Conservation (phyloP, 1,140 invertebrate species). For the Drosophila serrata region DNA sequence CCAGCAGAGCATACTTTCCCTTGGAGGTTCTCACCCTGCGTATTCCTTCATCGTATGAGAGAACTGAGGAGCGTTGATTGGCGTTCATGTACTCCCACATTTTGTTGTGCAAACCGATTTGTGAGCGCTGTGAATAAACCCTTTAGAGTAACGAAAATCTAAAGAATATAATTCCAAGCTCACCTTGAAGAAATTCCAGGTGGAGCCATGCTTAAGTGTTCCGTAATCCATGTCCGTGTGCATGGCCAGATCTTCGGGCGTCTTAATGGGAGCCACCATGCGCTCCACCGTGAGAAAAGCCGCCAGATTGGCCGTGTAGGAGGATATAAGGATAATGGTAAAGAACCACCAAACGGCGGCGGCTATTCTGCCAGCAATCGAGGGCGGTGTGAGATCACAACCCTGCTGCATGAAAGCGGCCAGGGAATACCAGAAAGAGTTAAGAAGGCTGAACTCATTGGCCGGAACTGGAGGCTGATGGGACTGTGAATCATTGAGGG, state of each 20-base stretch:
- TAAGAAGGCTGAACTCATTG: conserved; percentile 98
- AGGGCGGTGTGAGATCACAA: conserved; percentile 98
- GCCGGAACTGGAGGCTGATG: conserved; percentile 21
- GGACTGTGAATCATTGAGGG: conserved; percentile 31
- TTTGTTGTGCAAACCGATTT: conserved; percentile 94
- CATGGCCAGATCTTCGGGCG: conserved; percentile 96
- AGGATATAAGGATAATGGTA: conserved; percentile 98
- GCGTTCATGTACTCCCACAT: conserved; percentile 99
- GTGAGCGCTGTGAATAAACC: conserved; percentile 90
- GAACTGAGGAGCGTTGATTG: conserved; percentile 92
- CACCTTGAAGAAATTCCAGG: conserved; percentile 97
- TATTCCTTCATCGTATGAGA: conserved; percentile 94
- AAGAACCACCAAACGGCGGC: conserved; percentile 99
- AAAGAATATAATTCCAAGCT: not conserved
- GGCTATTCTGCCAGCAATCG: conserved; percentile 93
- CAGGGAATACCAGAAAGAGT: conserved; percentile 98
- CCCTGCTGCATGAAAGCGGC: conserved; percentile 99
- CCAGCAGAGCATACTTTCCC: conserved; percentile 96
- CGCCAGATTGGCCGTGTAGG: conserved; percentile 98
- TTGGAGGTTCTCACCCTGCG: conserved; percentile 92
- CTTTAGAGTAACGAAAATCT: conserved; percentile 52
- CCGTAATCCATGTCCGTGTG: conserved; percentile 98
- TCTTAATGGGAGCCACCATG: conserved; percentile 97
- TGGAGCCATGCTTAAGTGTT: conserved; percentile 93
- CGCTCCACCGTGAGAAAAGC: conserved; percentile 98